Base-by-base conservation (phyloP, 2,113 vertebrate species). In the Plecturocebus donacophilus region DNA sequence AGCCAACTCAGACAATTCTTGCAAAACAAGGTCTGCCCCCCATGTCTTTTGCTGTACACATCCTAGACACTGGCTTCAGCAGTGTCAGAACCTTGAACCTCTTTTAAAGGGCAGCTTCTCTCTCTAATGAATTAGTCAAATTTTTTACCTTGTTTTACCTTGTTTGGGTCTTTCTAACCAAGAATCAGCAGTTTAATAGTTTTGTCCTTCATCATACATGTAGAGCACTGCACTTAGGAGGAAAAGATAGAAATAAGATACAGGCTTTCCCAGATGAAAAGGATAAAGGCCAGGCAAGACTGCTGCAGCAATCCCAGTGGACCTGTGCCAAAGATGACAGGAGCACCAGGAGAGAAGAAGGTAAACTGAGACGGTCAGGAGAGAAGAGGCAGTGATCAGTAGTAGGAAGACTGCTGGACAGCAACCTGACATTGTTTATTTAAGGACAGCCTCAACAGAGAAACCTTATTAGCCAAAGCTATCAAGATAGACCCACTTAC, bases 401-500 rank as follows among this genome's bases (percentile, higher is more conserved):
- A 66, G n/a, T 45, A 79, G 94, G 77, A 90, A 94, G 71, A 93
- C 71, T 30, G 17, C 86, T 87, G 86, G 75, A 58, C 73, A 87
- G 47, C 23, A 91, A 79, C 35, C 23, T 93, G 91, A 64, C 35
- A 66, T 70, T 61, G 5, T 89, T 95, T 94, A 88, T 97, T 96
- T 96, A 91, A 96, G 90, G 49, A 80, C 79, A 89, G 17, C 38
- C 79, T 77, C 91, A 91, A 90, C 66, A 87, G 75, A 92, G 91
- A 96, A 96, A 91, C 0, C 66, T 49, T 86, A 96, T 93, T 92
- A 95, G 64, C 71, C 76, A 61, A 96, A 95, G 27, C 85, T 91
- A 87, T 92, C 93, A 56, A 95, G 96, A 92, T 96, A 96, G 80
- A 93, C 38, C 82, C 80, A 68, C 88, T 97, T 97, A 91, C 93